Evolutionary conservation across 2,888 invertebrate genomes (phyloP), one percentile per base, ranked within the genome.

Genomic region (Hypsopygia costalis): DNA sequence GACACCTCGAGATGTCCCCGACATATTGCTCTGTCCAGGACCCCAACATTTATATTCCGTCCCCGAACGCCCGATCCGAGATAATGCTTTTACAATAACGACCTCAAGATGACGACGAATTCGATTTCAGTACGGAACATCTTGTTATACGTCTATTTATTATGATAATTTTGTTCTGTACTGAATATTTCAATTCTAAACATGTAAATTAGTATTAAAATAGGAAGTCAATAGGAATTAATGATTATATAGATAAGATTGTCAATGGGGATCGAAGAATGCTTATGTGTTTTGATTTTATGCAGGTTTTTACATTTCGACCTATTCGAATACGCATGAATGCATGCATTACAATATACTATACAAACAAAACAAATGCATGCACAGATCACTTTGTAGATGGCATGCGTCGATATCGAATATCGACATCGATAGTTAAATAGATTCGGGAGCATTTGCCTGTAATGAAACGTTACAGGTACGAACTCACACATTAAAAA

Each of bases 1-100:
- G 68, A 59, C 60, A 54, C 49, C 52, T 55, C 46, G 52, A 46
- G 52, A 52, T 51, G 47, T 53, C 52, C 57, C 64, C 82, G 83
- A 85, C 82, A 81, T 85, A 86, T 85, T 82, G 77, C 77, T 67
- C 55, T 51, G 64, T 62, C 69, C 51, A 47, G 57, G 62, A 68
- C 72, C 66, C 66, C 58, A 44, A 64, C 80, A 81, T 86, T 86
- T 81, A 78, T 82, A 86, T 82, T 83, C 82, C 59, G 56, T 46
- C 40, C 67, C 55, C 69, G 71, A 16, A 65, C 67, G 62, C 57
- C 52, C 68, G 79, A 80, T 79, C 76, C 67, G 57, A 75, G 81
- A 81, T 85, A 81, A 85, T 77, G 81, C 79, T 70, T 83, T 81
- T 81, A 81, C 82, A 83, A 81, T 81, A 82, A 79, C 78, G 77